Percentiles rank a stretch among this genome's conserved stretches.
Evolutionary conservation across 2,113 vertebrate genomes (phyloP).

Genomic region (Sclerurus mexicanus): DNA sequence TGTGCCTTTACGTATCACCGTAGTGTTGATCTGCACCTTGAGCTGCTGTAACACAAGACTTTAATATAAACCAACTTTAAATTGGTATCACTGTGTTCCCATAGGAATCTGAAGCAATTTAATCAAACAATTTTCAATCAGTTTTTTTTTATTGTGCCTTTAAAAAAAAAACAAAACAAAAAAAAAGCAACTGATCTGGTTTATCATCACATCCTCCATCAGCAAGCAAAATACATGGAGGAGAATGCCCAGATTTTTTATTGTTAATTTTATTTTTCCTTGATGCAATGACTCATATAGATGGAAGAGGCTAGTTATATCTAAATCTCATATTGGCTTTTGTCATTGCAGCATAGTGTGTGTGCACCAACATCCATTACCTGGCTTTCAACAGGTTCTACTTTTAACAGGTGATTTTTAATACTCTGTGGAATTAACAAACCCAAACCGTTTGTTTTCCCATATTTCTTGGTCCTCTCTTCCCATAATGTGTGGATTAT

Average conservation of each 20-base stretch:
- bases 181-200: neutral
- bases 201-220: neutral
- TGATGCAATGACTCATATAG: neutral
- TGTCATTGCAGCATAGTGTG: neutral
- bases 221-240: neutral
- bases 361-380: neutral
- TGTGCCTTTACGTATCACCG: neutral
- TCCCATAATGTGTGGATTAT: neutral
- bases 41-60: neutral
- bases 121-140: neutral
- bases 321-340: neutral
- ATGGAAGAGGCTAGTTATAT: neutral
- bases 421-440: neutral
- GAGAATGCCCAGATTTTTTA: neutral
- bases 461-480: neutral
- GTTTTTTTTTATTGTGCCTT: neutral
- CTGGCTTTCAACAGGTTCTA: neutral
- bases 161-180: neutral
- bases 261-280: neutral
- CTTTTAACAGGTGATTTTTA: neutral
- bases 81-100: neutral
- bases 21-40: neutral
- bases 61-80: neutral
- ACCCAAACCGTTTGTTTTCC: neutral
- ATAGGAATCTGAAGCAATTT: neutral